Evolutionary conservation across 2,113 vertebrate species (phyloP).

Genomic region (Corynorhinus townsendii): DNA sequence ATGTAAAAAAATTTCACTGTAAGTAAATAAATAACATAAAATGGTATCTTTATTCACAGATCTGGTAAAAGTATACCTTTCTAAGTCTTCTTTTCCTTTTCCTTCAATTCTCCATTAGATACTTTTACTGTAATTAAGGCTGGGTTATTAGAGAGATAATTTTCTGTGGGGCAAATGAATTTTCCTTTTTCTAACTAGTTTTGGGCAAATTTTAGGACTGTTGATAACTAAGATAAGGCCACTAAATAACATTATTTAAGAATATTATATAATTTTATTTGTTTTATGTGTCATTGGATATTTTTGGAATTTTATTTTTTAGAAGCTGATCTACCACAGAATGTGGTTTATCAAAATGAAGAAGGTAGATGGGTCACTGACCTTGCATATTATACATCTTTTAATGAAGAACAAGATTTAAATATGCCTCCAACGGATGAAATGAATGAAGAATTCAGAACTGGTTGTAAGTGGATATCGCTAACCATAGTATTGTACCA

Average conservation of each 20-base stretch:
- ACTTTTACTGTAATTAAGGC: neutral
- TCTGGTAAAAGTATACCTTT: neutral
- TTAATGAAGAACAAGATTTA: slow-evolving; percentile 84
- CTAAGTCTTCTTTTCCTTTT: neutral
- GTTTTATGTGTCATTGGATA: neutral
- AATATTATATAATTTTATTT: slow-evolving; percentile 2
- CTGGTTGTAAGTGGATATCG: slow-evolving; percentile 84
- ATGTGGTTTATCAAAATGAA: slow-evolving; percentile 94
- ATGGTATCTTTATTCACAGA: neutral
- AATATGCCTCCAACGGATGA: slow-evolving; percentile 67
- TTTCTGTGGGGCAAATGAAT: neutral
- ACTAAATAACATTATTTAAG: neutral
- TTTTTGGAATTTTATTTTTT: slow-evolving; percentile 61
- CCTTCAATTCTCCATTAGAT: neutral
- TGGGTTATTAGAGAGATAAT: neutral
- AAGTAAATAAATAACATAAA: neutral
- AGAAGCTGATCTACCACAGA: slow-evolving; percentile 79
- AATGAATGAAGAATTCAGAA: slow-evolving; percentile 87
- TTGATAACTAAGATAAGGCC: neutral
- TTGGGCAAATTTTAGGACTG: neutral
- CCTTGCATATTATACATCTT: slow-evolving; percentile 94
- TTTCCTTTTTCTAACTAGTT: slow-evolving; percentile 11
- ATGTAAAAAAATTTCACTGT: neutral
- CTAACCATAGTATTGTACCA: neutral
- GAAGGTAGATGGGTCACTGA: slow-evolving; percentile 97